Conservation (phyloP, 2,113 vertebrate genomes). For the Corythaeola cristata region DNA sequence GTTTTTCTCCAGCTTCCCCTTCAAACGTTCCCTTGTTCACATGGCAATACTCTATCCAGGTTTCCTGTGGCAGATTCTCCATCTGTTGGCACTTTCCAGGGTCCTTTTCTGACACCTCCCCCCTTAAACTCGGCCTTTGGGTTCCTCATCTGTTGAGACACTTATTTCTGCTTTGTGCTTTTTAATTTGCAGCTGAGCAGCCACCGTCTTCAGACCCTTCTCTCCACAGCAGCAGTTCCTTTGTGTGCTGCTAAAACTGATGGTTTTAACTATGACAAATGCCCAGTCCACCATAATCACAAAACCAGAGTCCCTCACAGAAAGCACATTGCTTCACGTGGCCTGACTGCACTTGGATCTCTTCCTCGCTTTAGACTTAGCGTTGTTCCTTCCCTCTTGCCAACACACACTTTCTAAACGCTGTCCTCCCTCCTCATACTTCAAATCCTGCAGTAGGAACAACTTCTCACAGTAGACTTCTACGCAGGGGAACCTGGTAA, state of each 20-base stretch:
- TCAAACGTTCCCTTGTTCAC: background rate
- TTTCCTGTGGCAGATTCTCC: background rate
- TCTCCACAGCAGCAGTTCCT: background rate
- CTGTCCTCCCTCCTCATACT: background rate
- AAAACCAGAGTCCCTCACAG: background rate
- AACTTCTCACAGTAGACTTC: background rate
- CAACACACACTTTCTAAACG: background rate
- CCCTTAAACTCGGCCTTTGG: background rate
- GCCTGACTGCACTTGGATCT: background rate
- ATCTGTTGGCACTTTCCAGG: background rate
- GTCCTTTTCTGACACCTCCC: background rate
- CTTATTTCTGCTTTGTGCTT: background rate
- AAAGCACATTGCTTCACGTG: accelerated
- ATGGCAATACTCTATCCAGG: accelerated
- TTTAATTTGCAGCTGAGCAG: background rate
- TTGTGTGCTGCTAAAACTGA: background rate
- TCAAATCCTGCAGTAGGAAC: background rate
- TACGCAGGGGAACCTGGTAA: background rate
- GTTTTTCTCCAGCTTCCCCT: background rate
- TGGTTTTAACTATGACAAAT: background rate
- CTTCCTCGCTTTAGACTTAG: background rate
- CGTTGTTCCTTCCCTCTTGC: background rate
- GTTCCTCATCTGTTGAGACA: background rate
- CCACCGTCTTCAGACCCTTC: background rate
- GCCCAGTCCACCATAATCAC: accelerated